Evolutionary conservation across 2,888 invertebrate species (phyloP).

Genomic region (Arrhopalites spinosus): DNA sequence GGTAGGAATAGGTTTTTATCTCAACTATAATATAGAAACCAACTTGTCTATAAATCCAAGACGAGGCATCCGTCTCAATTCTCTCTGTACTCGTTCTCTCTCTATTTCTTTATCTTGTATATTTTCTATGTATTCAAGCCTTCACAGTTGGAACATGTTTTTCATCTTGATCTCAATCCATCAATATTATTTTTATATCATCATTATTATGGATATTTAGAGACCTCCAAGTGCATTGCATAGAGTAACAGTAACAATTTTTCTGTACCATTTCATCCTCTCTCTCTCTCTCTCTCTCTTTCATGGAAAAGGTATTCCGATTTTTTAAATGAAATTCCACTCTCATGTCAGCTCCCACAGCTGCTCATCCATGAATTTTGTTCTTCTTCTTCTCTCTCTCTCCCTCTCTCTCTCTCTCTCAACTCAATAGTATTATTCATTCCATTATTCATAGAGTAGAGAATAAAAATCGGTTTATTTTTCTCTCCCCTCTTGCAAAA

Average conservation of each 20-base stretch:
- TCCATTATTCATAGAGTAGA: not conserved
- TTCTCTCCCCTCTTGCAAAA: no score
- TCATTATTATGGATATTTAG: no score
- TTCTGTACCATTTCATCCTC: not conserved
- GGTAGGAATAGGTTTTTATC: no score
- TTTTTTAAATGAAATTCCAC: slow-evolving; percentile 11
- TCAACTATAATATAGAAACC: no score
- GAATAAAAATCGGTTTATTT: no score
- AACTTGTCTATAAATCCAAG: no score
- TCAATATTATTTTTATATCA: no score
- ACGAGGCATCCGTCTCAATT: no score
- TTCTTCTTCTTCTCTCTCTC: not conserved
- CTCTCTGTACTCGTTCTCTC: not conserved
- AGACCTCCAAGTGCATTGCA: no score
- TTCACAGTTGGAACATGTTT: no score
- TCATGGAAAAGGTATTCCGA: not conserved
- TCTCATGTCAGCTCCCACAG: slow-evolving; percentile 3
- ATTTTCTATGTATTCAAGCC: not conserved
- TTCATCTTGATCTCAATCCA: no score
- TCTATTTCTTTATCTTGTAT: slow-evolving; percentile 16
- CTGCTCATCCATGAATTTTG: not conserved
- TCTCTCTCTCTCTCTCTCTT: not conserved
- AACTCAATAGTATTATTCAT: not conserved
- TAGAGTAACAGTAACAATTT: no score
- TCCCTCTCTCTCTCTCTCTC: not conserved